Conservation (phyloP, 1,140 invertebrate species). For the Aphaenogaster ashmeadi region DNA sequence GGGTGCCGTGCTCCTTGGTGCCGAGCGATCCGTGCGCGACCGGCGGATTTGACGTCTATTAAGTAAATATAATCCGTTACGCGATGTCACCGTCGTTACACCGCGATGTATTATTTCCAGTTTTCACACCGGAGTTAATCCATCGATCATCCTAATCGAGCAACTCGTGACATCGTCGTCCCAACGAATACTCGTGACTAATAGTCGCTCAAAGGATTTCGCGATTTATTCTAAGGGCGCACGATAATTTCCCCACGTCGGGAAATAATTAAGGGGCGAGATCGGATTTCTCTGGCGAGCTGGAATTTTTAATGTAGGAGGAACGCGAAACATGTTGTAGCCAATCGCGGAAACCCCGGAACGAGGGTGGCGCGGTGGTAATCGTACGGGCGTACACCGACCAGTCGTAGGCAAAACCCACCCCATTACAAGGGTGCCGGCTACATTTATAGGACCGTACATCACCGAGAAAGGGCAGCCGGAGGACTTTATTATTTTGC, state of each 20-base stretch:
- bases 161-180: background rate
- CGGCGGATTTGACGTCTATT: slow-evolving; percentile 24
- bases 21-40: background rate
- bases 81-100: background rate
- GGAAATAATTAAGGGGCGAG: background rate
- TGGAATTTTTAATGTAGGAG: background rate
- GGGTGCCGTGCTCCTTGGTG: background rate
- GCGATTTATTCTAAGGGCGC: too few species aligned
- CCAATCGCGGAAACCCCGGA: slow-evolving; percentile 67
- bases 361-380: slow-evolving; percentile 51
- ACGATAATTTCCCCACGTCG: too few species aligned
- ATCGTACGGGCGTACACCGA: slow-evolving; percentile 61
- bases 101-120: background rate
- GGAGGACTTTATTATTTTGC: slow-evolving; percentile 82
- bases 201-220: background rate
- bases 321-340: slow-evolving; percentile 21
- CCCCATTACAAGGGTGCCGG: slow-evolving; percentile 79
- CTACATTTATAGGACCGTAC: slow-evolving; percentile 81
- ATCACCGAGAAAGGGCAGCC: slow-evolving; percentile 74
- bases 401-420: slow-evolving; percentile 55
- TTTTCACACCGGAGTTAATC: background rate
- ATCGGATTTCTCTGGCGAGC: background rate
- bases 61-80: slow-evolving; percentile 49
- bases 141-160: slow-evolving; percentile 32
- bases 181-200: background rate